Evolutionary conservation across 2,113 vertebrate species (phyloP), one percentile per base, ranked within the genome.

Genomic region (Pomatostomus ruficeps): DNA sequence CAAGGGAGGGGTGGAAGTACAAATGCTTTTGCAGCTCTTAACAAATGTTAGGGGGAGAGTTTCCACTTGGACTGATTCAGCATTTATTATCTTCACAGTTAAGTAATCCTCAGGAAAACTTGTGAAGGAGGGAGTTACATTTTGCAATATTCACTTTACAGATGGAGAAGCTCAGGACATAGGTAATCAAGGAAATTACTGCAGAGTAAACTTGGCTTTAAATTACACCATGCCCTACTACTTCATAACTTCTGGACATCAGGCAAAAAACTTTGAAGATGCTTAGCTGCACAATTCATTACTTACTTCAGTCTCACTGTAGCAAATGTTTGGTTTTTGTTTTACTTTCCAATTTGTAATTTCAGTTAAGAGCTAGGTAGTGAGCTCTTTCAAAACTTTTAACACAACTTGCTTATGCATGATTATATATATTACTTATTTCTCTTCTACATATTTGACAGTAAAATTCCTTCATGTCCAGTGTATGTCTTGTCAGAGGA

Each of bases 61-160:
- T 95, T 80, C 42, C 17, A 25, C 73, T 97, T 93, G 68, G 42
- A 71, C 68, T 90, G 85, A 88, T 91, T 94, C 91, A 93, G 72
- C 67, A 88, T 62, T 91, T 88, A 86, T 63, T 74, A 51, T 61
- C 55, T 83, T 55, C 55, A 49, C 36, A 63, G 85, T 74, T 91
- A 91, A 85, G 84, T 70, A 91, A 94, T 61, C 75, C 28, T 55
- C 88, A 81, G 36, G 33, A 93, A 88, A 86, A 26, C 40, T 74
- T 88, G 43, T 7, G 4, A 80, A 49, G 51, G 38, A 83, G 19
- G 38, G 46, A 96, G 23, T 38, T 83, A 38, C 33, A 46, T 85
- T 66, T 83, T 84, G 88, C 85, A 93, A 88, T 71, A 77, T 28
- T 88, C 59, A 43, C 40, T 68, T 68, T 61, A 65, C 85, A 94